Percentiles rank a stretch among this genome's conserved stretches.
Conservation (phyloP, 2,113 vertebrate genomes). For the Mus spicilegus region DNA sequence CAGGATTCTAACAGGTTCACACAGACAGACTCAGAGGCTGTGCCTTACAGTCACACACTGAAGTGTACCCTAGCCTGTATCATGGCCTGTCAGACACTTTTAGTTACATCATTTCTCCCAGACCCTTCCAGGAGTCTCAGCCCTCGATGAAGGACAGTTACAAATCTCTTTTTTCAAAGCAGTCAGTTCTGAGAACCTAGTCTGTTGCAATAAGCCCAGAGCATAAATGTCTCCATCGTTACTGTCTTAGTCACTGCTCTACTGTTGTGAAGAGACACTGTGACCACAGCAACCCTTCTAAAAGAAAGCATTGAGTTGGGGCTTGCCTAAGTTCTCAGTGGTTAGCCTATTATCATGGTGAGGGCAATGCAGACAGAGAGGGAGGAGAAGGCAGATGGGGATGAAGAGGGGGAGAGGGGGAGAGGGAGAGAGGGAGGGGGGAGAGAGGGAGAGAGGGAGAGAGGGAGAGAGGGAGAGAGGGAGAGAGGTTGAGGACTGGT, state of each 20-base stretch:
- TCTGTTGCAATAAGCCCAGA: not conserved
- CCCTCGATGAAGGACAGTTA: constrained; percentile 21
- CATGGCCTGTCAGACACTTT: not conserved
- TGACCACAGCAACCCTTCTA: not conserved
- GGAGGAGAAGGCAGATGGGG: not conserved
- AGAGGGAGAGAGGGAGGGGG: not conserved
- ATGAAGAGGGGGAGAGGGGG: not conserved
- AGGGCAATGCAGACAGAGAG: not conserved
- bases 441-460: not conserved
- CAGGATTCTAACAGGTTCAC: not conserved
- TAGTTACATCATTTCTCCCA: constrained; percentile 22
- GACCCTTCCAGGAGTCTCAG: not conserved
- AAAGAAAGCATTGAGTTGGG: not conserved
- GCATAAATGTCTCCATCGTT: constrained; percentile 5
- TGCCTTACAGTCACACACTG: not conserved
- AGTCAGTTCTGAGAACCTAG: not conserved
- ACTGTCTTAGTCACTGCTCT: not conserved
- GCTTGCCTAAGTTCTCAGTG: not conserved
- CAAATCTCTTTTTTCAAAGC: not conserved
- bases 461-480: not conserved
- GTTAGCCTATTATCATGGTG: not conserved
- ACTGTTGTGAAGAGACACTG: not conserved
- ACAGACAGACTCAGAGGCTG: not conserved
- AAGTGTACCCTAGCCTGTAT: constrained; percentile 45
- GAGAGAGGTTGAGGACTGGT: not conserved